Evolutionary conservation across 35 echinoderm and acorn worm species (phyloP).

Genomic region (Ophioderma brevispina): DNA sequence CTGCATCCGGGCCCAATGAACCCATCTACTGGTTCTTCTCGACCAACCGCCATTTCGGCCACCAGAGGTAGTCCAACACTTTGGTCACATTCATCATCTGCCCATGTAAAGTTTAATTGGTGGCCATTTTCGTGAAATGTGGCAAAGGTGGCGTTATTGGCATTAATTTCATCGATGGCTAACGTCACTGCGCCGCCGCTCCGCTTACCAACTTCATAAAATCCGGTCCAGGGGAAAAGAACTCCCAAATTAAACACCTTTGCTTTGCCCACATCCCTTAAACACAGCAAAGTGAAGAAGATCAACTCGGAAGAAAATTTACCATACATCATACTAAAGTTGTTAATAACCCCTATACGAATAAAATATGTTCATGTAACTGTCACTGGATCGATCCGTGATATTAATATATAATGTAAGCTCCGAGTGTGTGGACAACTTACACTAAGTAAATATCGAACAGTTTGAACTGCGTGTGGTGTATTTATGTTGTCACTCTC

Average conservation of each 20-base stretch:
- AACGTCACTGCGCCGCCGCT: conserved; percentile 52
- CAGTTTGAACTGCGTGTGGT: no score
- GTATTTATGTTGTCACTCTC: no score
- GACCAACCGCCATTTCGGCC: conserved; percentile 26
- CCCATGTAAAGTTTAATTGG: conserved; percentile 50
- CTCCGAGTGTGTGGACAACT: no score
- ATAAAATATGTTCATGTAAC: no score
- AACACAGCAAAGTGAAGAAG: not conserved
- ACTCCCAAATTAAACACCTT: conserved; percentile 33
- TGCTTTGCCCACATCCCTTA: not conserved
- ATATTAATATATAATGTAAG: no score
- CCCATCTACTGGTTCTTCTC: conserved; percentile 49
- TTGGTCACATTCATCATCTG: conserved; percentile 61
- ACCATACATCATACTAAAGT: no score
- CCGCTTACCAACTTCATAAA: conserved; percentile 36
- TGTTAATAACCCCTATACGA: no score
- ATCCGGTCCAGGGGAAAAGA: conserved; percentile 62
- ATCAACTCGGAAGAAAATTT: no score
- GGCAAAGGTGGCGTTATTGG: not conserved
- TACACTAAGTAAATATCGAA: no score
- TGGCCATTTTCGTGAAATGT: conserved; percentile 32
- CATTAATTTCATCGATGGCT: conserved; percentile 67
- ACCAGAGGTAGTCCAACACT: conserved; percentile 40
- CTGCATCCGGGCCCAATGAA: conserved; percentile 77
- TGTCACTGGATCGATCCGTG: no score